A percentile compares a stretch with the other conserved stretches of the same genome.
phyloP scores from a whole-genome alignment of 2,888 invertebrate species.

The Ferrisia virgata region DNA sequence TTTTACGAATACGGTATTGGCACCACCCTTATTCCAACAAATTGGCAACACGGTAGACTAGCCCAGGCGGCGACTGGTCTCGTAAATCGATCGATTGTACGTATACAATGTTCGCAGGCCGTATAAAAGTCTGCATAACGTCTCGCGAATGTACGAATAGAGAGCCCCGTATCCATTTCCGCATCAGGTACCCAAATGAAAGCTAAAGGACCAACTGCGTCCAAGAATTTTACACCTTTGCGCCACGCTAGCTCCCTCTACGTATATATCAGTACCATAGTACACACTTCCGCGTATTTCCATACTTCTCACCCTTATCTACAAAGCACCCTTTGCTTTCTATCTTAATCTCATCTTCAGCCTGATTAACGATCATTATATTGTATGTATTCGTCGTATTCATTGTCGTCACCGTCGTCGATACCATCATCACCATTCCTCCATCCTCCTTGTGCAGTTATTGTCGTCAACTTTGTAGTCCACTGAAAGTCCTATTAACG shows the following conservation, averaged over 20 bases:
- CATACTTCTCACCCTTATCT: not conserved
- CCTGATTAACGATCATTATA: not conserved
- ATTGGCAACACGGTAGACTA: constrained; percentile 20
- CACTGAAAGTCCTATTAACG: not conserved
- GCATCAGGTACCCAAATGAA: not conserved
- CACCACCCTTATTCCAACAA: not conserved
- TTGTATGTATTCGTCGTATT: not conserved
- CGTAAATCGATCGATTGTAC: constrained; percentile 19
- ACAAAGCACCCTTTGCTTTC: not conserved
- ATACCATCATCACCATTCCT: not conserved
- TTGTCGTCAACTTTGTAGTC: too few species aligned
- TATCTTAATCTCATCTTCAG: constrained; percentile 2
- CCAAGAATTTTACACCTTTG: constrained; percentile 24
- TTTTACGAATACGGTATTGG: not conserved
- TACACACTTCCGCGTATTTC: constrained; percentile 2
- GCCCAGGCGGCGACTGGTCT: constrained; percentile 9
- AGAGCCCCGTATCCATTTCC: not conserved
- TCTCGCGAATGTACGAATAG: too few species aligned
- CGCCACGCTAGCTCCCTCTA: not conserved
- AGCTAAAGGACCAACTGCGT: not conserved
- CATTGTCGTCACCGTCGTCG: not conserved
- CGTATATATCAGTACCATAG: not conserved
- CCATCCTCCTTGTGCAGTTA: too few species aligned
- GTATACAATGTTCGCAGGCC: constrained; percentile 21
- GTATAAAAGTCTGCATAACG: constrained; percentile 7